These are phyloP conservation scores for Synanceia verrucosa DNA, from an alignment of 2,797 vertebrate genomes.

Conservation along the genomic window DNA sequence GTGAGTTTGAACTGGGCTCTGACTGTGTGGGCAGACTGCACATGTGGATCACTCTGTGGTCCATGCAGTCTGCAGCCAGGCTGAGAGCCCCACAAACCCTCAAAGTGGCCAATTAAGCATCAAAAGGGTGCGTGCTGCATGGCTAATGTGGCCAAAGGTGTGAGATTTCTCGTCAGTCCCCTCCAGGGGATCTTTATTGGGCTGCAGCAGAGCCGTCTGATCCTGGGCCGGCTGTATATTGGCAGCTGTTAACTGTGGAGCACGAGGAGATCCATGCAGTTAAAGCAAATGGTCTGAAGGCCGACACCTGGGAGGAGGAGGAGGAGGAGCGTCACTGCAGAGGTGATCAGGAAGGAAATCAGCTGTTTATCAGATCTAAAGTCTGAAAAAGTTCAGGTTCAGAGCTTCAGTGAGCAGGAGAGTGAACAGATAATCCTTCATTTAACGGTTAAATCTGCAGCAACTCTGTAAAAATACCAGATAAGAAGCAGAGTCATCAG, in stretches of 20 bases:
- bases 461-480: too few relatives aligned
- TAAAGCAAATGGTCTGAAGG: conserved; percentile 83
- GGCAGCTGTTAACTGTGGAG: conserved; percentile 85
- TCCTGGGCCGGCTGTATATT: conserved; percentile 86
- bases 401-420: too few relatives aligned
- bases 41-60: too few relatives aligned
- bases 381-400: too few relatives aligned
- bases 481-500: too few relatives aligned
- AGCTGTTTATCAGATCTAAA: neutral
- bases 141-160: conserved; percentile 86
- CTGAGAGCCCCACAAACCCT: conserved; percentile 61
- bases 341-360: conserved; percentile 34
- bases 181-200: conserved; percentile 81
- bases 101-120: conserved; percentile 85
- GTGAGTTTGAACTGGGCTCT: too few relatives aligned
- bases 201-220: conserved; percentile 82
- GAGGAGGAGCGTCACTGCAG: conserved; percentile 44
- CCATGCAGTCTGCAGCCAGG: conserved; percentile 40
- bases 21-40: too few relatives aligned
- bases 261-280: conserved; percentile 71
- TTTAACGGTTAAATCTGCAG: too few relatives aligned
- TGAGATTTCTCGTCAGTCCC: conserved; percentile 86
- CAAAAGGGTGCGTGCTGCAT: conserved; percentile 85
- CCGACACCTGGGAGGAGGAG: conserved; percentile 71
- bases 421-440: too few relatives aligned